Base-by-base conservation (phyloP, 1,140 invertebrate species). In the Drosophila asahinai region DNA sequence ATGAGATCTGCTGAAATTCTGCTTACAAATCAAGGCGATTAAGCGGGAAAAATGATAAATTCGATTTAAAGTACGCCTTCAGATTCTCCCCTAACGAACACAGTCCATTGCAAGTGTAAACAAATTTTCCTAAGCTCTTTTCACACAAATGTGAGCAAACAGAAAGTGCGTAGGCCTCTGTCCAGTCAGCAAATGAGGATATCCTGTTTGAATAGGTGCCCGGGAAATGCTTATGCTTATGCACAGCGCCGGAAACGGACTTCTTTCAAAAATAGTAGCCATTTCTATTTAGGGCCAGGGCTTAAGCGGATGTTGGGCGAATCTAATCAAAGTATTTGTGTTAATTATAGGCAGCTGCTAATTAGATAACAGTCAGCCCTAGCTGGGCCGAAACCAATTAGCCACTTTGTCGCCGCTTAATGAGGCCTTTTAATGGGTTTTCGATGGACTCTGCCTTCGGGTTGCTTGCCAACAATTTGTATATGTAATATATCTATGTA, bases 351-450 rank as follows among this genome's bases (percentile, higher is more conserved):
- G 38, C n/a, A 42, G 38, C 47, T 71, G 38, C 38, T 71, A 73
- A 73, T 73, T 73, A 73, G 68, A 43, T 73, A 61, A 45, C 30
- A 30, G 70, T 22, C 38, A 42, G 70, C 36, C 45, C 36, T 36
- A 22, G 42, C n/a, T 15, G 67, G 73, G 33, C 42, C 19, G 22
- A 77, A 55, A 65, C 54, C 74, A 77, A 77, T 77, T 77, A 77
- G 55, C 73, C 74, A 66, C 27, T 77, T 77, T 77, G 74, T 67
- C 73, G 62, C 73, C 74, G 42, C 40, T 58, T 77, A 75, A 76
- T 59, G 54, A 64, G 61, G 5, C 42, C 33, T 47, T 66, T 40
- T 66, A 77, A 76, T 76, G 73, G 73, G 33, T 57, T 59, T 67
- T 77, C 74, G 74, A 77, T 77, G 63, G 74, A 40, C 64, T 55